Percentiles rank a stretch among this genome's conserved stretches.
Conservation (phyloP, 1,140 invertebrate genomes). For the Drosophila mauritiana region DNA sequence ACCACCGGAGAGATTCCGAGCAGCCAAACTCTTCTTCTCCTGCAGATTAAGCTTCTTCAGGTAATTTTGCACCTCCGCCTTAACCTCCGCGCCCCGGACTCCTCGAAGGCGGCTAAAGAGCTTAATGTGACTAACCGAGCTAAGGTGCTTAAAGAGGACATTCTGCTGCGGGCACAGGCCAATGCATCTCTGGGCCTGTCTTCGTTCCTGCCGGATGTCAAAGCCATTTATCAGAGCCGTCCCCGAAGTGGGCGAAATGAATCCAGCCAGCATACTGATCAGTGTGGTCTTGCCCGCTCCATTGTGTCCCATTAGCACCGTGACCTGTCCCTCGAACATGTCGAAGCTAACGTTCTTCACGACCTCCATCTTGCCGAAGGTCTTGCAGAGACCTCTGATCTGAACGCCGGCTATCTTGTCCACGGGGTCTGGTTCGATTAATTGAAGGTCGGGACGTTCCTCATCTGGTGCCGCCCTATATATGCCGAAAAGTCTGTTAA, state of each 20-base stretch:
- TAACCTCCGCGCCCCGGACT: constrained; percentile 3
- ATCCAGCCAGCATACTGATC: constrained; percentile 89
- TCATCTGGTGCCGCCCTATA: background rate
- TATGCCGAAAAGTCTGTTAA: background rate
- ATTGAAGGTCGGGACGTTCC: background rate
- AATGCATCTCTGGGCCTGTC: constrained; percentile 69
- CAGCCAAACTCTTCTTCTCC: constrained; percentile 5
- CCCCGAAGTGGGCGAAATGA: constrained; percentile 88
- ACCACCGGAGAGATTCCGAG: constrained; percentile 89
- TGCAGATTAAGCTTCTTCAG: constrained; percentile 36
- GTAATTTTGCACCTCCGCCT: constrained; percentile 26
- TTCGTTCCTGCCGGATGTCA: constrained; percentile 86
- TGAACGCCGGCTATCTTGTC: constrained; percentile 4
- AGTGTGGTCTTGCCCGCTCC: constrained; percentile 87
- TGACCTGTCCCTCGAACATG: constrained; percentile 89
- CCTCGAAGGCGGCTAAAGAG: constrained; percentile 45
- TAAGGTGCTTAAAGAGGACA: constrained; percentile 94
- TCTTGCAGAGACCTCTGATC: constrained; percentile 84
- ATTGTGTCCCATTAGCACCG: constrained; percentile 89
- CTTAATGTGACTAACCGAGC: constrained; percentile 93
- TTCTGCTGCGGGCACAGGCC: constrained; percentile 97
- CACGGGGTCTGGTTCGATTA: constrained; percentile 62
- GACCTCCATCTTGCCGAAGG: constrained; percentile 86
- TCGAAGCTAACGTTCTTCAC: constrained; percentile 90
- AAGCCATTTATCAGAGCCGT: constrained; percentile 88